Base-by-base conservation (phyloP, 2,888 invertebrate species). In the Horisme vitalbata region DNA sequence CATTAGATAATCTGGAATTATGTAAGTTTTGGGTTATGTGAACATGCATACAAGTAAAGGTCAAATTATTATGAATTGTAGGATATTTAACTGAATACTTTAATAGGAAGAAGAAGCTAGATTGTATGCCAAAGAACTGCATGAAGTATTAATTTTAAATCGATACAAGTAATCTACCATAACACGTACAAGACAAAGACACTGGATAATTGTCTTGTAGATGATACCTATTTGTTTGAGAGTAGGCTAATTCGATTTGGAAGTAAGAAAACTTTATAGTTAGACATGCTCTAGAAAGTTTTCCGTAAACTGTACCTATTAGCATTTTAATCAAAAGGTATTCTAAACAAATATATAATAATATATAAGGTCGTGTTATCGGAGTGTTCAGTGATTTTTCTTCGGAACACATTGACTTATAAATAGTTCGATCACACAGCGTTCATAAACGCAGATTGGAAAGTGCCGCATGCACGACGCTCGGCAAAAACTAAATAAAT, bases 381-480 rank as follows among this genome's bases (percentile, higher is more conserved):
- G n/a, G n/a, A n/a, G n/a, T n/a, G n/a, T n/a, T 33, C 26, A 27
- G 2, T 26, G 24, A 20, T 28, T 34, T 39, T 45, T 32, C 32
- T 36, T 27, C 21, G 10, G 23, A 35, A 37, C 15, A 28, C 31
- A 45, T 35, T 12, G 33, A 37, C 56, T 62, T 61, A 68, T 75
- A 68, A 72, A 73, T 74, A 70, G 70, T 68, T 68, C 70, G 65
- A 54, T 54, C 32, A 45, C 57, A 68, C 55, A 49, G 61, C 61
- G 66, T 71, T 65, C 68, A 68, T 67, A 57, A 60, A 58, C 61
- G 52, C 47, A 59, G 58, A 72, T 69, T 74, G 63, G 75, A 75
- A 75, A 75, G 75, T 63, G 68, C 50, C 41, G 47, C 51, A 31
- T 44, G 53, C 52, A 50, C 54, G 52, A 43, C 28, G 30, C 47